A percentile compares a stretch with the other conserved stretches of the same genome.
phyloP scores from a whole-genome alignment of 2,797 vertebrate genomes.

The Peromyscus eremicus region DNA sequence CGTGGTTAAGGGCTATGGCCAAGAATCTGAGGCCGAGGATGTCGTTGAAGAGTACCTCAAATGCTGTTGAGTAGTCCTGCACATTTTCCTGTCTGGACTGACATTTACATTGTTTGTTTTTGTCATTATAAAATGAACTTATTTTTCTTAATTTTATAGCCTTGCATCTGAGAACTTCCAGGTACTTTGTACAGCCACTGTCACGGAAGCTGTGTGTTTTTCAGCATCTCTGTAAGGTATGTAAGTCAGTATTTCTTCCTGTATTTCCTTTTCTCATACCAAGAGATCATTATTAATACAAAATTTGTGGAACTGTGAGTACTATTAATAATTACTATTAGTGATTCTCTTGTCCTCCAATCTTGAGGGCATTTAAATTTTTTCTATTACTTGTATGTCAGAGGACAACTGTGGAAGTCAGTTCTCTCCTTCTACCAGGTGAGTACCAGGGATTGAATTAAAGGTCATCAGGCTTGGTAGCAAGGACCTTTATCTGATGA shows the following conservation, averaged over 20 bases:
- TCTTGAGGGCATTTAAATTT: neutral
- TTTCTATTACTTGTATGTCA: neutral
- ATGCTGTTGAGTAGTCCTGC: neutral
- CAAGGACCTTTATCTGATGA: neutral
- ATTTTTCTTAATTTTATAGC: constrained; percentile 71
- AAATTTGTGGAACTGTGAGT: neutral
- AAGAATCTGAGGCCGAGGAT: neutral
- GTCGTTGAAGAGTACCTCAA: neutral
- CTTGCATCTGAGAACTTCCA: constrained; percentile 75
- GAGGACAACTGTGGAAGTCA: neutral
- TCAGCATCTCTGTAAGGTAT: constrained; percentile 77
- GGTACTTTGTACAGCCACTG: constrained; percentile 70
- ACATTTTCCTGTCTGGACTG: neutral
- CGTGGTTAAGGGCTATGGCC: neutral
- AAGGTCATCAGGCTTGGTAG: neutral
- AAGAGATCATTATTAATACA: constrained; percentile 31
- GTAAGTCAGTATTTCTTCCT: constrained; percentile 65
- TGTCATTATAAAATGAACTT: constrained; percentile 31
- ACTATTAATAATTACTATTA: neutral
- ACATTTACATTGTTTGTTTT: constrained; percentile 28
- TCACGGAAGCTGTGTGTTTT: constrained; percentile 50
- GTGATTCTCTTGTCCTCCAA: neutral
- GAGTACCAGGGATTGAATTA: neutral
- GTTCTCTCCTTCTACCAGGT: neutral
- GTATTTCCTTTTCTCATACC: neutral